These are phyloP conservation scores for Meleagris gallopavo DNA, from an alignment of 2,113 vertebrate species.

Conservation along the genomic window DNA sequence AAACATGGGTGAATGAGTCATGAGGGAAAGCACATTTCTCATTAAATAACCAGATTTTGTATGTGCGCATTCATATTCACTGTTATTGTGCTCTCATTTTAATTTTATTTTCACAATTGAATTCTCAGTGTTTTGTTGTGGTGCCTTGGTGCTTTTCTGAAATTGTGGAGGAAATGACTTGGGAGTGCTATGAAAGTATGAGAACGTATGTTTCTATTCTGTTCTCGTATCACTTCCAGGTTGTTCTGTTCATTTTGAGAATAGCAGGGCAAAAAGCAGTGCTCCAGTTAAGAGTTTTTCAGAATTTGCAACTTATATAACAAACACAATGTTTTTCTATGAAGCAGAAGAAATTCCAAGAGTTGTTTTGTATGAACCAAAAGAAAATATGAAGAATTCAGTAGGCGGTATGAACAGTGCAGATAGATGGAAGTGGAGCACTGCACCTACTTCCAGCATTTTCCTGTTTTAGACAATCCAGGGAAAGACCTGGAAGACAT, in stretches of 20 bases:
- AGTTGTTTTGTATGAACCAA: neutral
- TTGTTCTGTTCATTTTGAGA: slow-evolving; percentile 17
- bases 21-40: neutral
- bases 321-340: neutral
- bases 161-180: neutral
- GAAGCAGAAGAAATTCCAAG: neutral
- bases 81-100: neutral
- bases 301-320: neutral
- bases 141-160: neutral
- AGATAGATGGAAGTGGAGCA: neutral
- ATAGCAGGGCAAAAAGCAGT: slow-evolving; percentile 9
- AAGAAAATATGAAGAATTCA: neutral
- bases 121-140: neutral
- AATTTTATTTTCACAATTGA: neutral
- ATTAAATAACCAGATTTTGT: neutral
- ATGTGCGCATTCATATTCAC: neutral
- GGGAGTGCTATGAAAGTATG: neutral
- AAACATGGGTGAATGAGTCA: neutral
- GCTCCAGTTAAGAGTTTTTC: neutral
- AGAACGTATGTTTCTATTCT: neutral
- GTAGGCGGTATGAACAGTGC: neutral
- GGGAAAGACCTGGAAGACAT: neutral
- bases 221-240: neutral
- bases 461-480: neutral
- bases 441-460: neutral